Evolutionary conservation across 2,113 vertebrate species (phyloP), one percentile per base, ranked within the genome.

Genomic region (zebrafish (Danio rerio)): DNA sequence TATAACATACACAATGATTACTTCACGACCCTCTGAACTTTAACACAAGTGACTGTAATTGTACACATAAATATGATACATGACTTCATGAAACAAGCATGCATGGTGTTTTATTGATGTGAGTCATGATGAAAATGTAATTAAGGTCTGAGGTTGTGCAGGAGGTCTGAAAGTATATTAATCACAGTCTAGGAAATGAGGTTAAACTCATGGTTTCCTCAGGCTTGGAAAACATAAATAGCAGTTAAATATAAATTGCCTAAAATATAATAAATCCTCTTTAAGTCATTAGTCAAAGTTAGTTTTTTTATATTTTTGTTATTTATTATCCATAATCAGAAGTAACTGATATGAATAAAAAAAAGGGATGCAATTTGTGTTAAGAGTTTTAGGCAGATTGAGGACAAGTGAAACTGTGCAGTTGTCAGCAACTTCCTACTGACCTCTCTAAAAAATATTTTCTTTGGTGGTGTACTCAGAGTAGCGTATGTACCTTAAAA

Each of bases 171-270:
- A 69, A 69, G 9, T 69, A 20, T 18, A 69, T 69, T 69, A 8
- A 69, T 20, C 66, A 49, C 43, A 47, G 16, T 69, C 16, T 69
- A n/a, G 42, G 16, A 68, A 68, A 47, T 63, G 21, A 63, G 61
- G 61, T 63, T 40, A 63, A 62, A 21, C 18, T 4, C 61, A 18
- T 47, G 8, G 42, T 43, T 9, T 66, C 40, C 15, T 45, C 63
- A 45, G 1, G 5, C 40, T 42, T 66, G 40, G 40, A n/a, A 52
- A 52, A 52, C 49, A 7, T 52, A 52, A 7, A 7, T 11, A 52
- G 49, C 49, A 52, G 11, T 9, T 9, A 52, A 52, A 52, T 3
- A 52, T 9, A 52, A 52, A 52, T 31, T 31, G 31, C 3, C 31
- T 31, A 31, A 31, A 31, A 31, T 31, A 31, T 31, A 31, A 31